Conservation (phyloP, 1,140 invertebrate species). For the Sipha flava region DNA sequence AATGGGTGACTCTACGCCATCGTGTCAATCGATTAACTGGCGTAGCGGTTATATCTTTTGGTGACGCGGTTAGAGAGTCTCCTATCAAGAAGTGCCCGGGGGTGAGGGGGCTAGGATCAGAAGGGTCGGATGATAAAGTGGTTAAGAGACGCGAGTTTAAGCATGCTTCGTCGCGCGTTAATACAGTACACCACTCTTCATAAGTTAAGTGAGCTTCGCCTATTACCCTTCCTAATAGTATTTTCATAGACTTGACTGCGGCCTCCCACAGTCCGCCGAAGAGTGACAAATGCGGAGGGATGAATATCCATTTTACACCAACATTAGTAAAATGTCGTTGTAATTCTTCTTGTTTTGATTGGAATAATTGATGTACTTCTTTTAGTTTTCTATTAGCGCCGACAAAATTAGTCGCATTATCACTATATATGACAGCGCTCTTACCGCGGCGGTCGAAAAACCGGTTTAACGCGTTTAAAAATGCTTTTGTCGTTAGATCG, state of each 20-base stretch:
- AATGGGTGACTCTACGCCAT: neutral
- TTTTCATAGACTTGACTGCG: no score
- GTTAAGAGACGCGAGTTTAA: no score
- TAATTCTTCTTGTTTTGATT: neutral
- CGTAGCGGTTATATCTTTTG: neutral
- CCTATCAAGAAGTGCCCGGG: no score
- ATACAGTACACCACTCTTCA: no score
- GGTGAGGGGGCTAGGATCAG: no score
- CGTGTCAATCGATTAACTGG: neutral
- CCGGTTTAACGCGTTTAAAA: conserved; percentile 42
- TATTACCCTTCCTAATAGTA: no score
- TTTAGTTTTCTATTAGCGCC: neutral
- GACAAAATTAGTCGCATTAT: neutral
- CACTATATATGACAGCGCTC: neutral
- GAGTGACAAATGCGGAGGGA: no score
- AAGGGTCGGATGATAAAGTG: no score
- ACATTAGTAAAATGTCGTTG: neutral
- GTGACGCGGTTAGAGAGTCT: neutral
- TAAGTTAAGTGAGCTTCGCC: no score
- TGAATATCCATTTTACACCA: neutral
- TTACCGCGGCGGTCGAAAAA: neutral
- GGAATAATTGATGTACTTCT: neutral
- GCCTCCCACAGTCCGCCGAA: no score
- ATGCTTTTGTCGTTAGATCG: conserved; percentile 41
- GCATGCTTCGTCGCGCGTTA: no score